Base-by-base conservation (phyloP, 2,113 vertebrate genomes). In the Pterocles burchelli region DNA sequence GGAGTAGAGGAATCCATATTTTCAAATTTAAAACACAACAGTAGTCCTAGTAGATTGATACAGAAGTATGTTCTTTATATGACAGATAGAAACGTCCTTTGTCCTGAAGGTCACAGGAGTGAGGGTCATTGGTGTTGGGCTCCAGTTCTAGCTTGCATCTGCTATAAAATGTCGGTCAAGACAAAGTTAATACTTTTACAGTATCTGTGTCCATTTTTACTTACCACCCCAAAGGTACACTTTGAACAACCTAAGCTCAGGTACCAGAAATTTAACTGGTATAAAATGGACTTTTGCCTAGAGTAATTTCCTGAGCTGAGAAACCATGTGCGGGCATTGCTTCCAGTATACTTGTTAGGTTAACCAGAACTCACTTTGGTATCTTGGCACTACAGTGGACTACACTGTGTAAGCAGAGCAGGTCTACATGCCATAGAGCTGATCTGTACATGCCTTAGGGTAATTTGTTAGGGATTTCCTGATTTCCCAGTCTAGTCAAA, bases 371-470 rank as follows among this genome's bases (percentile, higher is more conserved):
- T 76, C 2, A 0, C 31, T 63, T 62, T n/a, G 33, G 10, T 70
- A 12, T 34, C 72, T 70, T 33, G 51, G 34, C 8, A 2, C 31
- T 85, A 31, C 34, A 36, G 28, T 36, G 58, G 36, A 22, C 26
- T 48, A 36, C 19, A 43, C 10, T 4, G 0, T 38, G 5, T 48
- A 36, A 0, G 2, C 36, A 63, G 58, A 67, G 24, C 21, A 38
- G 52, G 6, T 72, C 52, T 72, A 46, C 25, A 19, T 81, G 34
- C 41, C 54, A 33, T 34, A 76, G 6, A 51, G 33, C 6, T 61
- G 41, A 80, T 61, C 12, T 63, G 21, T 34, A 57, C 25, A 15
- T 46, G 43, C 52, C 52, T 66, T 61, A 57, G 45, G 48, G 52
- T 66, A 72, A 67, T 72, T 58, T 58, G 19, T 81, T 58, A 67